Evolutionary conservation across 2,888 invertebrate genomes (phyloP), one percentile per base, ranked within the genome.

Genomic region (Pyrocoelia pectoralis): DNA sequence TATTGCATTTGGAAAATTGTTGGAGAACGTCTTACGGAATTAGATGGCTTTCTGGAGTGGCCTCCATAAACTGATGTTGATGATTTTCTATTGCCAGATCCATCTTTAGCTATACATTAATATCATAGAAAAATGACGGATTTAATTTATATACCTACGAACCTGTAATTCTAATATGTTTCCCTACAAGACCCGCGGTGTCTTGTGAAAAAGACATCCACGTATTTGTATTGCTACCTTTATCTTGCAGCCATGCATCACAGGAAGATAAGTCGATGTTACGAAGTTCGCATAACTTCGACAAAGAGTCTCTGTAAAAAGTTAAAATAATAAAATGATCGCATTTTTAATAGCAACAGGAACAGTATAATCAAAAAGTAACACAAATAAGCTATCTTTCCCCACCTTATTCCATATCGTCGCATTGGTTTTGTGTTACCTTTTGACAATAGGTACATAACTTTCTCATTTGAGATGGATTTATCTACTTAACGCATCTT

Each of bases 241-340:
- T 88, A 84, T 87, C 86, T 70, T 89, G 89, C 65, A 90, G 81
- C 76, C 86, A 86, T 59, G 89, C 86, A 74, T 88, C 87, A 67
- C 89, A 85, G 53, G 80, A 79, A 62, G 84, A 83, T 60, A 89
- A 74, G 77, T 88, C 87, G 67, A 90, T 83, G 69, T 89, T 89
- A 48, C 91, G 85, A 67, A 87, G 83, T 69, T 88, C 88, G 77
- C 92, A 86, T 50, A 86, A 84, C 68, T 85, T 84, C 56, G 83
- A 82, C 57, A 92, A 78, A 33, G 88, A 87, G 73, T 89, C 89
- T 61, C 90, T 90, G 81, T 50, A 83, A 70, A 33, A 66, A 57
- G 56, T 38, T 56, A 61, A 61, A n/a, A 61, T 51, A 48, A 54
- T 24, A 24, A 24, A 24, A 24, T 24, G 24, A 24, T 5, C 24